Evolutionary conservation across 2,888 invertebrate genomes (phyloP).

Genomic region (Itoplectis maculator): DNA sequence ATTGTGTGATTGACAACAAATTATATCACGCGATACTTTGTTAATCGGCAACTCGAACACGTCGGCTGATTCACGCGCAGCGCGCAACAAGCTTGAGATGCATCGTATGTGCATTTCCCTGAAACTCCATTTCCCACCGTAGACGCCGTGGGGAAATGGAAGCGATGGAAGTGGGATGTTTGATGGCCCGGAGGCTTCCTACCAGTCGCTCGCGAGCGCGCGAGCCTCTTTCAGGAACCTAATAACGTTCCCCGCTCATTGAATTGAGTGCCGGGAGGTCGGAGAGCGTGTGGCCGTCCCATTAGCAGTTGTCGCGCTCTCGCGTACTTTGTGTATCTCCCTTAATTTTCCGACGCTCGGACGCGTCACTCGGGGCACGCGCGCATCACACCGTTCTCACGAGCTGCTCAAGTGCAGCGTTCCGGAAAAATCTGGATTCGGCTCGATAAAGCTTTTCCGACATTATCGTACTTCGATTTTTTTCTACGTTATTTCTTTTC

Average conservation of each 20-base stretch:
- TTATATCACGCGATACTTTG: too few relatives aligned
- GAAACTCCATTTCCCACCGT: neutral
- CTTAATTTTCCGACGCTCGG: neutral
- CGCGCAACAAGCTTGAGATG: neutral
- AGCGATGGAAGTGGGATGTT: constrained; percentile 20
- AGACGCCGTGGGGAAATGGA: neutral
- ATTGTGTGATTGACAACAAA: too few relatives aligned
- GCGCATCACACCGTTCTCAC: too few relatives aligned
- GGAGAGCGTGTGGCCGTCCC: constrained; percentile 1
- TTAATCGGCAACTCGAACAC: too few relatives aligned
- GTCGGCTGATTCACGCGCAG: neutral
- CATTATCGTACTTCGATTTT: too few relatives aligned
- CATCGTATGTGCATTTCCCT: neutral
- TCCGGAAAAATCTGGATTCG: neutral
- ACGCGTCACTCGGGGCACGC: neutral
- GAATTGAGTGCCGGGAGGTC: constrained; percentile 1
- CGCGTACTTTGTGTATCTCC: neutral
- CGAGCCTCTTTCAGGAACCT: constrained; percentile 37
- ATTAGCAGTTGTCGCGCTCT: constrained; percentile 9
- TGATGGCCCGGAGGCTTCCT: constrained; percentile 35
- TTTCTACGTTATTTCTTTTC: too few relatives aligned
- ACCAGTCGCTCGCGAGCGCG: constrained; percentile 27
- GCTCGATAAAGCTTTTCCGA: neutral
- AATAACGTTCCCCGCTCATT: constrained; percentile 38
- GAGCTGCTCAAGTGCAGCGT: neutral